These are phyloP conservation scores for Drosophila falleni DNA, from an alignment of 2,888 invertebrate species.

Conservation along the genomic window DNA sequence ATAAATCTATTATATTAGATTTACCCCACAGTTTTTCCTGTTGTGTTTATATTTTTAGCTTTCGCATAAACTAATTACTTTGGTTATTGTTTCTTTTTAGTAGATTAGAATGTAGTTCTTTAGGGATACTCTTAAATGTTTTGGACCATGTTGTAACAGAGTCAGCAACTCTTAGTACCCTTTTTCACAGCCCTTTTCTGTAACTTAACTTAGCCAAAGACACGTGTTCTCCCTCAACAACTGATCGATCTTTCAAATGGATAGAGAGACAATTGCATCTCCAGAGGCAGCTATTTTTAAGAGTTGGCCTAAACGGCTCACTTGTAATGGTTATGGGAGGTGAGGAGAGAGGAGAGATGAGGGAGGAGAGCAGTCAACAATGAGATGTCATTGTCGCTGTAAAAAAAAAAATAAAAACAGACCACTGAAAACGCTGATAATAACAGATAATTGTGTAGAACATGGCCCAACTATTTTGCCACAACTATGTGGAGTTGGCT, in stretches of 20 bases:
- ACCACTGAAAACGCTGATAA: constrained; percentile 72
- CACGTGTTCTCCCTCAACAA: constrained; percentile 72
- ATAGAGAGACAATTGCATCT: constrained; percentile 46
- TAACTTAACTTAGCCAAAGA: constrained; percentile 38
- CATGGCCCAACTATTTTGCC: constrained; percentile 80
- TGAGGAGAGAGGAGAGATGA: neutral
- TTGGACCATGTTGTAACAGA: constrained; percentile 29
- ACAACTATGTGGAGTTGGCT: constrained; percentile 36
- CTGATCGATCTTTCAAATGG: constrained; percentile 26
- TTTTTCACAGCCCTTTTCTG: constrained; percentile 6
- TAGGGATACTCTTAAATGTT: constrained; percentile 2
- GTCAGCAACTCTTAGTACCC: constrained; percentile 13
- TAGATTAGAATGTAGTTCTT: neutral
- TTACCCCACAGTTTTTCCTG: no score
- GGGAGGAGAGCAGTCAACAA: constrained; percentile 43
- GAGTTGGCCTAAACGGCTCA: constrained; percentile 70
- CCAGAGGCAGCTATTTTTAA: constrained; percentile 75
- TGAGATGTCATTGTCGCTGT: constrained; percentile 72
- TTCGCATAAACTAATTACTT: constrained; percentile 12
- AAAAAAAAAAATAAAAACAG: constrained; percentile 12
- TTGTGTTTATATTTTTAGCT: neutral
- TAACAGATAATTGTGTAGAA: constrained; percentile 85
- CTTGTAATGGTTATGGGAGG: constrained; percentile 2
- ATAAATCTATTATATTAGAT: neutral
- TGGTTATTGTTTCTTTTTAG: neutral